Percentiles rank a stretch among this genome's conserved stretches.
These are phyloP conservation scores for Venturia canescens DNA, from an alignment of 1,140 invertebrate species.

Conservation along the genomic window DNA sequence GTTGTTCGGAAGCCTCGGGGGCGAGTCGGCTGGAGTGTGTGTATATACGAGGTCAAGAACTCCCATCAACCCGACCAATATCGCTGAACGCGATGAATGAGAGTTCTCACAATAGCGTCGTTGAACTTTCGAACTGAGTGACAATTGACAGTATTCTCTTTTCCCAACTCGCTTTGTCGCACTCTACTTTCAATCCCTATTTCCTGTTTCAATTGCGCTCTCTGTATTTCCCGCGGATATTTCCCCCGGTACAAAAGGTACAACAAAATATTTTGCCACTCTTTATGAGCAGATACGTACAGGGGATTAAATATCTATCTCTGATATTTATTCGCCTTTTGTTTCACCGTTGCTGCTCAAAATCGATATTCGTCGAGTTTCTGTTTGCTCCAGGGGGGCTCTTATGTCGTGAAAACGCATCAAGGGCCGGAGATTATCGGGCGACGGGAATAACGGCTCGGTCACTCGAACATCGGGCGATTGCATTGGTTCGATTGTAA, in stretches of 20 bases:
- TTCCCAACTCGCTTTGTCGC: neutral
- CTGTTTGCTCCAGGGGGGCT: neutral
- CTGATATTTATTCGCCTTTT: neutral
- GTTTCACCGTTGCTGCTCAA: neutral
- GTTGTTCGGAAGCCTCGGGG: slow-evolving; percentile 24
- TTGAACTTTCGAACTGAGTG: slow-evolving; percentile 29
- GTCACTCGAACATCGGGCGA: neutral
- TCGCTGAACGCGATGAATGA: neutral
- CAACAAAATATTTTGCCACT: neutral
- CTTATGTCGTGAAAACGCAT: neutral
- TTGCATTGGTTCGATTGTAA: neutral
- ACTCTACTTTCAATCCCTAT: too few relatives aligned
- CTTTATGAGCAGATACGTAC: neutral
- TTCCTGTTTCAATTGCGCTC: neutral
- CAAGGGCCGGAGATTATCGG: neutral
- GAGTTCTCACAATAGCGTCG: neutral
- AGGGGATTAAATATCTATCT: neutral
- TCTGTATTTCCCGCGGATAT: neutral
- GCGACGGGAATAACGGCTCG: neutral
- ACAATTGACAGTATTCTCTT: slow-evolving; percentile 5
- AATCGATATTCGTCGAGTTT: neutral
- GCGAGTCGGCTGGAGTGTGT: slow-evolving; percentile 6
- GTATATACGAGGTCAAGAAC: slow-evolving; percentile 30
- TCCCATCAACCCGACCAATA: slow-evolving; percentile 11
- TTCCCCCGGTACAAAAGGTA: neutral